Evolutionary conservation across 2,113 vertebrate genomes (phyloP), one percentile per base, ranked within the genome.

Genomic region (Barbus barbus): DNA sequence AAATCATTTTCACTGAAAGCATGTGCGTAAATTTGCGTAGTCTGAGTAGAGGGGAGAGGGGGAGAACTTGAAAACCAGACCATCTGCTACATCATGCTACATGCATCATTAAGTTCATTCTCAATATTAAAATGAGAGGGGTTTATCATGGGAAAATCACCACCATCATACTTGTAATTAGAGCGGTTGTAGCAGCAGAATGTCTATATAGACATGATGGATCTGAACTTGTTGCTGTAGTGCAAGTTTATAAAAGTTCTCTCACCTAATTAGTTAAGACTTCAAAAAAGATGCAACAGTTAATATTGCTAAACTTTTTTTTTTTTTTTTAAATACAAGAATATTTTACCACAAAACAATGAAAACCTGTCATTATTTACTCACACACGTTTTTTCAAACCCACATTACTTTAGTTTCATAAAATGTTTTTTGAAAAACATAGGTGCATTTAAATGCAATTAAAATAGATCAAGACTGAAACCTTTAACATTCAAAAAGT

Each of bases 81-180:
- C 85, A 88, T 88, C 85, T 84, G 85, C 61, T 86, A 22, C 80
- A 63, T 72, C 86, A 83, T 84, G 85, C 61, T 86, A 22, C 80
- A 63, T 72, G 75, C 84, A 76, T 74, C 82, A 84, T 85, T 83
- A 87, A 71, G 18, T 80, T 83, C 41, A 81, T 81, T 69, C 46
- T 84, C 69, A 36, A 11, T 81, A 38, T 81, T 67, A 41, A 79
- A 85, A 85, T 63, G 38, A 81, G 77, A 72, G 48, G 12, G 78
- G 26, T 44, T 77, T 48, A 61, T 77, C 73, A 65, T 53, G 58
- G 44, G 67, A 56, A 65, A 83, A 79, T 41, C 65, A 83, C 31
- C 4, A 13, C 28, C 48, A 61, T 56, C 76, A 38, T 41, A 65
- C 18, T 72, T 74, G 28, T 38, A 51, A 83, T 83, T 38, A 86